Base-by-base conservation (phyloP, 2,888 invertebrate genomes). In the Meliscaeva auricollis region DNA sequence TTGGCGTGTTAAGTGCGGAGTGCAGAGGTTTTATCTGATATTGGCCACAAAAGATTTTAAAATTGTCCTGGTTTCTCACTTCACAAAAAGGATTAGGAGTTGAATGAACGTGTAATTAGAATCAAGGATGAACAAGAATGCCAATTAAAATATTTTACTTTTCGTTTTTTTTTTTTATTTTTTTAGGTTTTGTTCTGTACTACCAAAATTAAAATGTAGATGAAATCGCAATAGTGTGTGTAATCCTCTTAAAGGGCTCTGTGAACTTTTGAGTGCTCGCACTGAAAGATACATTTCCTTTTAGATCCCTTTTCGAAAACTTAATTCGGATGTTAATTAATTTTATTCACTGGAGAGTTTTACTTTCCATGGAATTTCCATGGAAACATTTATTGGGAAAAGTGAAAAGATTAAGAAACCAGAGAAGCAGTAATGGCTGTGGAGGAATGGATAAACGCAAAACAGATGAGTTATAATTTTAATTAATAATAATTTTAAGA, bases 291-390 rank as follows among this genome's bases (percentile, higher is more conserved):
- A 62, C 54, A 54, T 64, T 79, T 74, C 35, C 35, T 6, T 44
- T 62, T 62, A 50, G 74, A 74, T 66, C 69, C 74, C 50, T 69
- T 75, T 58, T 58, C 68, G 20, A 69, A 75, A 83, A 83, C 74
- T 74, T 62, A 74, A 79, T 83, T 78, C 79, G 74, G 79, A 83
- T 70, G 78, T 83, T 83, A 83, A 83, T 83, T 74, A 83, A 83
- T 78, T 83, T 83, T 79, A 64, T 38, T 38, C 13, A 38, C 73
- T 32, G 77, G 9, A 48, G 22, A 75, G 17, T 79, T 70, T 35
- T 68, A 32, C 64, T 75, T 66, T 64, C 56, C 30, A 70, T 22
- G 69, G 11, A 46, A 15, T 44, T 52, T 64, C 58, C 44, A 58
- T 26, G 62, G 38, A 48, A 73, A 73, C 69, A 83, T 78, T 78